Conservation (phyloP, 1,140 invertebrate species). For the Bathynomus jamesi region DNA sequence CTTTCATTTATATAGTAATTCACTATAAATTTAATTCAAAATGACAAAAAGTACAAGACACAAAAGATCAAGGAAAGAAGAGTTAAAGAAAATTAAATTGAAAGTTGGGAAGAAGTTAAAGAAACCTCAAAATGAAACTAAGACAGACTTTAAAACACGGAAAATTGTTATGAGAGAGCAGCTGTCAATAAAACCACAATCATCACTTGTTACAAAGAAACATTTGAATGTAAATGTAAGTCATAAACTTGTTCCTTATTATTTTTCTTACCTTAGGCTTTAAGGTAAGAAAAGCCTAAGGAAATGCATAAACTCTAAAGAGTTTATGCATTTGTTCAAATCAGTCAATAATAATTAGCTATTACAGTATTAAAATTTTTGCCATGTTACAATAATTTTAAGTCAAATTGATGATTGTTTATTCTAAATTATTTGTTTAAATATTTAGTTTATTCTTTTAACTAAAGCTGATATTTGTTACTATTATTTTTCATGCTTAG, state of each 20-base stretch:
- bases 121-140: conserved; percentile 65
- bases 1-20: too few species aligned
- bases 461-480: too few species aligned
- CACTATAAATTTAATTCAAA: too few species aligned
- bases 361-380: neutral
- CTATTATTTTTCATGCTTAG: too few species aligned
- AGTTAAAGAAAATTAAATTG: conserved; percentile 45
- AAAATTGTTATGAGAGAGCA: conserved; percentile 74
- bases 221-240: conserved; percentile 62
- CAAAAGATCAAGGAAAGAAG: conserved; percentile 20
- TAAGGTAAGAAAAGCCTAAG: too few species aligned
- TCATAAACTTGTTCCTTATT: neutral
- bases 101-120: conserved; percentile 54
- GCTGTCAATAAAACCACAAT: conserved; percentile 54
- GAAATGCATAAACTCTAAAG: too few species aligned
- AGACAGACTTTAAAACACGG: conserved; percentile 77
- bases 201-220: conserved; percentile 56
- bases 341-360: neutral
- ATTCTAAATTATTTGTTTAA: neutral
- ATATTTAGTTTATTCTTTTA: too few species aligned
- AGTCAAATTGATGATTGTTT: neutral
- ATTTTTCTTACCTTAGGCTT: neutral
- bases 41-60: conserved; percentile 27
- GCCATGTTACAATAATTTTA: neutral
- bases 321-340: too few species aligned